Conservation (phyloP, 2,888 invertebrate species). For the Sericinus montela region DNA sequence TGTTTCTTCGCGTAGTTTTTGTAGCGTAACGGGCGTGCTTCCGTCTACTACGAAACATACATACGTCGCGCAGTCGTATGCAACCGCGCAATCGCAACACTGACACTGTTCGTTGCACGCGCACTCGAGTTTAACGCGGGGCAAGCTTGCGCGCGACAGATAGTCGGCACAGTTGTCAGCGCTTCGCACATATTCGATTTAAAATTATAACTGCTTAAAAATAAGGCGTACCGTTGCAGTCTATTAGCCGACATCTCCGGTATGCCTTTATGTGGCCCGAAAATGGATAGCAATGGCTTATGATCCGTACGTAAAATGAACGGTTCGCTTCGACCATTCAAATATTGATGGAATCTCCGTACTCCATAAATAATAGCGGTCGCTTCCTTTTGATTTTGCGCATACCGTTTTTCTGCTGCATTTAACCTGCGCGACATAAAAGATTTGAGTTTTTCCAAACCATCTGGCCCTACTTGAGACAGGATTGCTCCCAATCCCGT, state of each 20-base stretch:
- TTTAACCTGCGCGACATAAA: conserved; percentile 28
- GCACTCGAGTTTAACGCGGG: no score
- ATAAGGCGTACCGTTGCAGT: conserved; percentile 30
- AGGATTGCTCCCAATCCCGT: conserved; percentile 21
- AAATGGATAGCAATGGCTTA: conserved; percentile 30
- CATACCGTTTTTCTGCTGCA: conserved; percentile 9
- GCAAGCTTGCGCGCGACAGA: no score
- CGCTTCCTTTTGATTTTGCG: conserved; percentile 22
- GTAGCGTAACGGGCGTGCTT: no score
- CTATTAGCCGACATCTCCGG: conserved; percentile 26
- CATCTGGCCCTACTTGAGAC: no score
- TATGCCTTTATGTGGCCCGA: conserved; percentile 15
- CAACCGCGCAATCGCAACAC: no score
- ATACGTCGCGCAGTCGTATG: no score
- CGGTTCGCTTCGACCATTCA: conserved; percentile 24
- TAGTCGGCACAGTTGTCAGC: conserved; percentile 20
- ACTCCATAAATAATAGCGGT: conserved; percentile 23
- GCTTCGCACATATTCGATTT: conserved; percentile 27
- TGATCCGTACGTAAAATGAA: conserved; percentile 28
- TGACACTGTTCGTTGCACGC: no score
- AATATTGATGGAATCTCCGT: conserved; percentile 24
- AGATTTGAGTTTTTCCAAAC: conserved; percentile 23
- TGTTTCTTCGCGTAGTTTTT: no score
- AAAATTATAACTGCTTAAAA: conserved; percentile 29
- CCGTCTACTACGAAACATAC: no score